Conservation (phyloP, 2,797 vertebrate genomes). For the Novumbra hubbsi region DNA sequence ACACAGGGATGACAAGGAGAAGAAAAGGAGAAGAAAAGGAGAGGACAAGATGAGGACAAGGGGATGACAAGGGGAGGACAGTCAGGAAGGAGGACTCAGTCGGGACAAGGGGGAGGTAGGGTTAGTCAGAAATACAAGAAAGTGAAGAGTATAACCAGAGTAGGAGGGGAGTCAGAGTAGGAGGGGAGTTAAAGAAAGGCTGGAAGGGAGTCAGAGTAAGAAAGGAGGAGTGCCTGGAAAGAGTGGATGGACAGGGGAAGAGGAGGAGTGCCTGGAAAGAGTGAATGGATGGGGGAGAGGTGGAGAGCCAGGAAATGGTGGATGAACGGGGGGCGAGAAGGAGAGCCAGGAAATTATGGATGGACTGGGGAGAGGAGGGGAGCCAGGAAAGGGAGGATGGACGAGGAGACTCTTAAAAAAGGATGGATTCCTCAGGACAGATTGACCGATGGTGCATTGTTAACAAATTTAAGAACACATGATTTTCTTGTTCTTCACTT, state of each 20-base stretch:
- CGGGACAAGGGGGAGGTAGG: constrained; percentile 8
- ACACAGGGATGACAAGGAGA: constrained; percentile 16
- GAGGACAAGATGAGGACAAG: constrained; percentile 26
- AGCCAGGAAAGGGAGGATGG: background rate
- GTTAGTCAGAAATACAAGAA: background rate
- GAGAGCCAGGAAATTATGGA: background rate
- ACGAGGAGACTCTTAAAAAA: constrained; percentile 38
- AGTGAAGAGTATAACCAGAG: background rate
- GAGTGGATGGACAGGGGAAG: background rate
- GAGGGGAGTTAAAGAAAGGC: background rate
- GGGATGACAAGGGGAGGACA: background rate
- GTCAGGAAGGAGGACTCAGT: background rate
- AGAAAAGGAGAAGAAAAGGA: background rate
- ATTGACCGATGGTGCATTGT: constrained; percentile 50
- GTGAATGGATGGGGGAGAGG: no score
- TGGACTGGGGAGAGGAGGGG: background rate
- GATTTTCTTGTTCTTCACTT: background rate
- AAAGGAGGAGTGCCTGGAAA: constrained; percentile 2
- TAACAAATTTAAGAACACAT: constrained; percentile 50
- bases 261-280: no score
- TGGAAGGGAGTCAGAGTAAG: background rate
- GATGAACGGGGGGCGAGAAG: background rate
- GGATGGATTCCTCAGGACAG: constrained; percentile 18
- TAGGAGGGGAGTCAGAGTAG: background rate
- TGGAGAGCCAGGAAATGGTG: constrained; percentile 2